Evolutionary conservation across 1,140 invertebrate species (phyloP).

Genomic region (Oreohelix idahoensis): DNA sequence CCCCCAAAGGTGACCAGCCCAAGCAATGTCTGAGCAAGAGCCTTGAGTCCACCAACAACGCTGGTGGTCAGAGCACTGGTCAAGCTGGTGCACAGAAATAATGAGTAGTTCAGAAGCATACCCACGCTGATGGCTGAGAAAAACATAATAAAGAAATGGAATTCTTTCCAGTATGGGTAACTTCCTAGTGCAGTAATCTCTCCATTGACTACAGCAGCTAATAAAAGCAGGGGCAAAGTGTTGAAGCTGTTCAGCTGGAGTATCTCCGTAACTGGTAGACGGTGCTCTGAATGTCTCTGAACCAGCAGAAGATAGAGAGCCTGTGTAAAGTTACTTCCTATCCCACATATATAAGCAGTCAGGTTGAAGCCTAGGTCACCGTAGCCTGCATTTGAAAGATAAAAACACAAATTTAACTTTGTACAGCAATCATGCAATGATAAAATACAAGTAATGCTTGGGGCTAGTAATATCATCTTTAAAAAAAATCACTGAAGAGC

Average conservation of each 20-base stretch:
- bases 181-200: slow-evolving; percentile 56
- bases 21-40: slow-evolving; percentile 74
- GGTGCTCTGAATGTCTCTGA: slow-evolving; percentile 70
- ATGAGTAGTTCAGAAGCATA: slow-evolving; percentile 74
- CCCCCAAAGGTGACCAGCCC: slow-evolving; percentile 76
- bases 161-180: slow-evolving; percentile 44
- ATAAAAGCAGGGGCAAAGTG: slow-evolving; percentile 71
- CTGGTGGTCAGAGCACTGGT: slow-evolving; percentile 76
- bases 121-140: slow-evolving; percentile 72
- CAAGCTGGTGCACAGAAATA: slow-evolving; percentile 75
- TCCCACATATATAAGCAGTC: slow-evolving; percentile 73
- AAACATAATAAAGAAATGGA: slow-evolving; percentile 70
- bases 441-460: too few relatives aligned
- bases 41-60: slow-evolving; percentile 74
- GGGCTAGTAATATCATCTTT: too few relatives aligned
- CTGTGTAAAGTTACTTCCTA: slow-evolving; percentile 74
- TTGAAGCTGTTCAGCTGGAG: slow-evolving; percentile 74
- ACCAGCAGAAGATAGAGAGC: slow-evolving; percentile 74
- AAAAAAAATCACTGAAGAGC: too few relatives aligned
- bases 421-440: too few relatives aligned
- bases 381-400: slow-evolving; percentile 65
- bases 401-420: slow-evolving; percentile 30
- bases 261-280: slow-evolving; percentile 68
- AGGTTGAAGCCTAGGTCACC: slow-evolving; percentile 74
- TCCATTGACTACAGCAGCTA: slow-evolving; percentile 59